Conservation (phyloP, 1,140 invertebrate genomes). For the Apocrypta bakeri region DNA sequence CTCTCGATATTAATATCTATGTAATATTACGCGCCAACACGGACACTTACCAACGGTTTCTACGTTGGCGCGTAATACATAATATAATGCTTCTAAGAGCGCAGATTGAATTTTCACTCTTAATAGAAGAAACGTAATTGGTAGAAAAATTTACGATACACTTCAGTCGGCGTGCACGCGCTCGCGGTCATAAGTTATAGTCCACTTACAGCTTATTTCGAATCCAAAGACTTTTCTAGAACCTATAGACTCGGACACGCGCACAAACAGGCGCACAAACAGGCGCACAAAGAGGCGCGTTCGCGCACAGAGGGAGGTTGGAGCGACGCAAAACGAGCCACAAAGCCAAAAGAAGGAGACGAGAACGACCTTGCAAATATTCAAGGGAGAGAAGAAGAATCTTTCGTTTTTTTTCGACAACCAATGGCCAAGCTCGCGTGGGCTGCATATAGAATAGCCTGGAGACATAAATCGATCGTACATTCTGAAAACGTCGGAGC, state of each 20-base stretch:
- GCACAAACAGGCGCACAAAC: neutral
- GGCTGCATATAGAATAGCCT: neutral
- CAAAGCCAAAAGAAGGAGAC: neutral
- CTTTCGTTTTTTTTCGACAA: neutral
- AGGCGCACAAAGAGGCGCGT: neutral
- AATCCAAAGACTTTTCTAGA: neutral
- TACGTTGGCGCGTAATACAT: too few species aligned
- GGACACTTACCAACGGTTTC: too few species aligned
- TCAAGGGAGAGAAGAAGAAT: conserved; percentile 10
- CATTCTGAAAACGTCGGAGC: neutral
- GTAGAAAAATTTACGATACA: neutral
- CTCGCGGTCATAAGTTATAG: neutral
- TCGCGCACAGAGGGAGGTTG: neutral
- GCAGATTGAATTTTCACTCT: too few species aligned
- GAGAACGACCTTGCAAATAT: conserved; percentile 28
- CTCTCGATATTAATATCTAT: too few species aligned
- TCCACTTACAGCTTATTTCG: conserved; percentile 9
- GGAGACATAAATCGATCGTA: conserved; percentile 26
- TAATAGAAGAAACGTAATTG: neutral
- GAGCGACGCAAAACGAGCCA: neutral
- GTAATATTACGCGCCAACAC: too few species aligned
- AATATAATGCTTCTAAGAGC: too few species aligned
- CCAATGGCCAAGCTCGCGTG: neutral
- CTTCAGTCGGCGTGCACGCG: neutral
- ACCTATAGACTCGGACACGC: too few species aligned